Evolutionary conservation across 2,888 invertebrate species (phyloP).

Genomic region (Lordiphosa andalusiaca): DNA sequence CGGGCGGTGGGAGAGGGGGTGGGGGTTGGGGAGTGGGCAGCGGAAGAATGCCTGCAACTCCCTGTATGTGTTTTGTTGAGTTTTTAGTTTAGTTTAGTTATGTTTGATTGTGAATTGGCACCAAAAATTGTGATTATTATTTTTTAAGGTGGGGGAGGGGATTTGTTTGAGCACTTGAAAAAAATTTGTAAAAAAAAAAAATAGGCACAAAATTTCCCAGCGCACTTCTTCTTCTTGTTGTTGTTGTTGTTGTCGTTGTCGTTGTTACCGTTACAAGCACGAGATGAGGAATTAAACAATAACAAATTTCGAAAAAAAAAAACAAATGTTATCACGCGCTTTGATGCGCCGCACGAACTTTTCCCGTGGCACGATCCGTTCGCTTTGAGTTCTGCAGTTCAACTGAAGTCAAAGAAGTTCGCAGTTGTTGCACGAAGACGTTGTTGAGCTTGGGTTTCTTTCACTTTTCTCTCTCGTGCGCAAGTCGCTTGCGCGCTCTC

Average conservation of each 20-base stretch:
- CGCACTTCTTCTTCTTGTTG: constrained; percentile 4
- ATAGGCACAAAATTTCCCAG: constrained; percentile 18
- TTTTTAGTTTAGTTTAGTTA: constrained; percentile 5
- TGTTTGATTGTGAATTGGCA: constrained; percentile 7
- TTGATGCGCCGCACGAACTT: constrained; percentile 23
- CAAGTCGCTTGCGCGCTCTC: constrained; percentile 6
- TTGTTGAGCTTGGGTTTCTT: constrained; percentile 32
- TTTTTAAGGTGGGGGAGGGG: neutral
- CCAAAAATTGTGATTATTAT: constrained; percentile 13
- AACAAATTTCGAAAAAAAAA: constrained; percentile 20
- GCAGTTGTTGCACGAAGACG: constrained; percentile 17
- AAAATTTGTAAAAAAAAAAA: constrained; percentile 15
- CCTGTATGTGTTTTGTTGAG: no score
- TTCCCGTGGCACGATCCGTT: constrained; percentile 42
- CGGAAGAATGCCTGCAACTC: no score
- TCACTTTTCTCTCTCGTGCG: constrained; percentile 52
- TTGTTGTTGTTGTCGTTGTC: neutral
- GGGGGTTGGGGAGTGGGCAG: constrained; percentile 1
- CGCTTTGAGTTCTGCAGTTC: constrained; percentile 52
- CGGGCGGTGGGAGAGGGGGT: neutral
- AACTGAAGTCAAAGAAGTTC: constrained; percentile 44
- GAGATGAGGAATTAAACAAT: no score
- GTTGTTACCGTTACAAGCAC: neutral
- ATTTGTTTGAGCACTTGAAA: constrained; percentile 3
- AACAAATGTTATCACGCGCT: neutral